Base-by-base conservation (phyloP, 2,113 vertebrate species). In the Pagrus major region DNA sequence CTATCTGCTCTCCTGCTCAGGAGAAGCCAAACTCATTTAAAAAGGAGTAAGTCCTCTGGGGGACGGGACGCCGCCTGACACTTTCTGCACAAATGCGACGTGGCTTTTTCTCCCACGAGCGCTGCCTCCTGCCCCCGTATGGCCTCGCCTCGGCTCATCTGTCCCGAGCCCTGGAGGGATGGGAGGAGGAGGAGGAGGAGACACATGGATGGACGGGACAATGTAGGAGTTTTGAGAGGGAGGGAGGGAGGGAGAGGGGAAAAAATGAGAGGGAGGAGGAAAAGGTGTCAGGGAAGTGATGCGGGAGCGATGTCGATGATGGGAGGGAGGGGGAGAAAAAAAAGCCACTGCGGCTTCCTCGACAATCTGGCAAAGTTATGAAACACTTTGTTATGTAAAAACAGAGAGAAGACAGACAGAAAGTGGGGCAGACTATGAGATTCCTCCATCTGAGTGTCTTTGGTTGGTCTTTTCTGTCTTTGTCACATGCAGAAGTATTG, bases 341-440 rank as follows among this genome's bases (percentile, higher is more conserved):
- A 51, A 63, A 75, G 55, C 33, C 58, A 80, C 47, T 76, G 79
- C 47, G 44, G 81, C 84, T n/a, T 79, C 72, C 21, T 74, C 52
- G 29, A 81, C 76, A 92, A 91, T 89, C 89, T 93, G 86, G 68
- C 76, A 82, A n/a, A 89, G 86, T 93, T 89, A 94, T 61, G 91
- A 92, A 92, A 94, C 84, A 72, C 65, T 90, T 85, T 78, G 76
- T 92, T 91, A 89, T 44, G 68, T 92, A 93, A 93, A 91, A 85
- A 56, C 2, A 25, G 12, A 31, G 27, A 11, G 31, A 51, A 63
- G 47, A 33, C 41, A 69, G 55, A 23, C 41, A 31, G 21, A 55
- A 87, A 69, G 35, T 85, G 81, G 76, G 76, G 47, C 81, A 76
- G 83, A 75, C 72, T 75, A 64, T 70, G 81, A 80, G 33, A 81